Base-by-base conservation (phyloP, 2,797 vertebrate species). In the Perodicticus potto region DNA sequence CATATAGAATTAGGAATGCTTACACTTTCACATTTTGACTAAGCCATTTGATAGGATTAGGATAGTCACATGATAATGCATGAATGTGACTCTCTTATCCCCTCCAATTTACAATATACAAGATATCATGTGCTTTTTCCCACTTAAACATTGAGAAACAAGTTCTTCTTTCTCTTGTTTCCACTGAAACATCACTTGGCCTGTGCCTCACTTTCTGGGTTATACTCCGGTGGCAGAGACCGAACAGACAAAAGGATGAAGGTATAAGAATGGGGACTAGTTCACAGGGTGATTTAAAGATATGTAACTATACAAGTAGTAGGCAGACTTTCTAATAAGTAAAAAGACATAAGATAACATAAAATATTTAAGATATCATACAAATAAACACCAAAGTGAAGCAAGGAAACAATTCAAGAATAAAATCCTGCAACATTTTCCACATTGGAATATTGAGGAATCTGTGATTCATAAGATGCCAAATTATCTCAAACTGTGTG, bases 281-380 rank as follows among this genome's bases (percentile, higher is more conserved):
- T 45, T 69, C 25, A 55, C 84, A 77, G 29, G 22, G 37, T 13
- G 16, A 69, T 76, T 88, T 69, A 23, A 73, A 49, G 69, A 69
- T 72, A 10, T 92, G 22, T 65, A 70, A 72, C 70, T 4, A 78
- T 29, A 16, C 37, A 93, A 87, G 29, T 40, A 74, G 49, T 12
- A 81, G n/a, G 49, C 27, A 82, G 63, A 53, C 84, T 72, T 90
- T 80, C 61, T 90, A 96, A 90, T 61, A 93, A 93, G 81, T 49
- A 23, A n/a, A 80, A 91, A 93, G 20, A 8, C 34, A 84, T 80
- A 63, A 95, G 76, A 80, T n/a, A 57, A 73, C 49, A 89, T 53
- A 57, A 77, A 73, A 63, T 59, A 83, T 40, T 74, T 70, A 34
- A 88, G 37, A 23, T 70, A 70, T 4, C 49, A 59, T 16, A 86